Evolutionary conservation across 53 echinoderm and acorn worm genomes (phyloP), one percentile per base, ranked within the genome.

Genomic region (Holothuria scabra): DNA sequence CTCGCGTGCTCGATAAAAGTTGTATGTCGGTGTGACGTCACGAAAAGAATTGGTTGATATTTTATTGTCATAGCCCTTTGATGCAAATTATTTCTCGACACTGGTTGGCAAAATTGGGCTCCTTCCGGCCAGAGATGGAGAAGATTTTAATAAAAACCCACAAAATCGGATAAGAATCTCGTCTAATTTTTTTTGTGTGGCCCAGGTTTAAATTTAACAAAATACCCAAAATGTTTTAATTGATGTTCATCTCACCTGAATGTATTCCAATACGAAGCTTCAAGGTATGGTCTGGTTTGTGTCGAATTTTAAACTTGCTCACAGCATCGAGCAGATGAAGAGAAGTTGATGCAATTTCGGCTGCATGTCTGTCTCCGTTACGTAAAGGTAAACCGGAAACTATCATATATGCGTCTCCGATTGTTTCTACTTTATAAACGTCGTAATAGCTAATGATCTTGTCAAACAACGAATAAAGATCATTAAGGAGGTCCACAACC

Each of bases 351-450:
- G 91, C 96, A 34, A 96, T 96, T 79, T 96, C 93, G 4, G 90
- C 96, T 4, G 96, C 93, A 46, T 96, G 96, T 22, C 92, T 84
- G 66, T 92, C 81, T 14, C 92, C 93, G 76, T 93, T 96, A 70
- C 96, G 70, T 21, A 96, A 57, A 2, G 96, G 96, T 64, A 96
- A 84, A 23, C 96, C 96, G 11, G 96, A 96, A 20, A 96, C 96
- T 60, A 96, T 71, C 96, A 96, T 96, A 76, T 96, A 96, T 46
- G 96, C 96, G 69, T 96, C 96, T 6, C 96, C 96, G 25, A 96
- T 96, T 21, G 96, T 96, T 70, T 96, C 96, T 25, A 96, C 96
- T 78, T 96, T 96, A 82, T 96, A 96, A 30, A 96, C 96, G 79
- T 96, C 93, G 44, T 96, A 96, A 88, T 91, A 93, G 58, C 91